Evolutionary conservation across 2,113 vertebrate species (phyloP), one percentile per base, ranked within the genome.

Genomic region (Cryptoleucopteryx plumbea): DNA sequence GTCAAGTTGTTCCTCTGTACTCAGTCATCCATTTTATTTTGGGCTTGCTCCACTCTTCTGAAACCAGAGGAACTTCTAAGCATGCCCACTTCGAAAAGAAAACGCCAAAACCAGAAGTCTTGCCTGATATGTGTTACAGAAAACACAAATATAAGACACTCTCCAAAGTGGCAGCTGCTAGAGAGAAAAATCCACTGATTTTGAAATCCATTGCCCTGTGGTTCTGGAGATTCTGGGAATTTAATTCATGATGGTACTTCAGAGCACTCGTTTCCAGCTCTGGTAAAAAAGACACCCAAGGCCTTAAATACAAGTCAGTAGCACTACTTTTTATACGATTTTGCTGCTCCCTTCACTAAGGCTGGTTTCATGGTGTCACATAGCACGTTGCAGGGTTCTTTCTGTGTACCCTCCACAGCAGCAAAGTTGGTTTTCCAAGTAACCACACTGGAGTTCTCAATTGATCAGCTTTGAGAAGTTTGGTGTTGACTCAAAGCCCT

Each of bases 401-500:
- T 87, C 40, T 0, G 0, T 89, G 52, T 27, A 43, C 31, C 5
- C 27, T 21, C 9, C 3, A 0, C 10, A 68, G 40, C 47, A 68
- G 62, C 58, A 45, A 34, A 73, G 53, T 74, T 1, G 1, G 19
- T 93, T 93, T 95, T 93, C 74, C 36, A 32, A 86, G 58, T 80
- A 73, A 63, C 34, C 25, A 12, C 0, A 0, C 27, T 66, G 70
- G 52, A 87, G 38, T 87, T 73, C 61, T 84, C 7, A 1, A 55
- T 65, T 75, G 91, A 96, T 94, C 66, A 91, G 18, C 65, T 92
- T 83, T 7, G 79, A 78, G 77, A 86, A 91, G 29, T 82, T 93
- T 79, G 36, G 16, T 63, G 52, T 65, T 96, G 91, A 84, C 94
- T 70, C 50, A 42, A 79, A n/a, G 83, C 91, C 91, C 67, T 68